Evolutionary conservation across 2,888 invertebrate genomes (phyloP).

Genomic region (Gisinianus flammeolus): DNA sequence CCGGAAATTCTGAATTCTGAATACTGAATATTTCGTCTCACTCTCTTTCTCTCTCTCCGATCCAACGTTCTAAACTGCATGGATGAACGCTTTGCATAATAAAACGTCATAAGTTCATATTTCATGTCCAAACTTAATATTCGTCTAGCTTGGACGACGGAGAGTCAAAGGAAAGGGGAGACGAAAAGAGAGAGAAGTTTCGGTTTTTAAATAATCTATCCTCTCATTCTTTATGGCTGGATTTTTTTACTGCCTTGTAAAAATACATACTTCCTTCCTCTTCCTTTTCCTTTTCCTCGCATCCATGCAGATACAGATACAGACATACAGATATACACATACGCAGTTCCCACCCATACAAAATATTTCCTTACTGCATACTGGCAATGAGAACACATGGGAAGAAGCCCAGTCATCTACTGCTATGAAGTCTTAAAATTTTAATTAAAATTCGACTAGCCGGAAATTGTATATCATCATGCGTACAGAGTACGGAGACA

Average conservation of each 20-base stretch:
- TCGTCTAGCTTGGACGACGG: background rate
- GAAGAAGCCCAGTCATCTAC: too few species aligned
- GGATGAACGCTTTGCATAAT: background rate
- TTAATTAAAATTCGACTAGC: background rate
- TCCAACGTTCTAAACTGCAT: background rate
- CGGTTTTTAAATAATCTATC: constrained; percentile 20
- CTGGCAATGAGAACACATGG: too few species aligned
- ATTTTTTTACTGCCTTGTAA: constrained; percentile 18
- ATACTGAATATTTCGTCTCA: background rate
- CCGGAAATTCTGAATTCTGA: background rate
- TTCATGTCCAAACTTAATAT: background rate
- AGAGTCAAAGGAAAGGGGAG: background rate
- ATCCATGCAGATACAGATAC: too few species aligned
- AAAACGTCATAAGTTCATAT: background rate
- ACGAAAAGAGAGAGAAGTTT: constrained; percentile 4
- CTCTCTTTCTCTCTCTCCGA: background rate
- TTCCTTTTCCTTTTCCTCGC: constrained; percentile 3
- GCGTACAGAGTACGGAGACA: too few species aligned
- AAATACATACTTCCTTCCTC: constrained; percentile 19
- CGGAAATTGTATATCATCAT: background rate
- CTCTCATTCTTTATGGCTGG: constrained; percentile 3
- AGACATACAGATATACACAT: too few species aligned
- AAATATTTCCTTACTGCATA: too few species aligned
- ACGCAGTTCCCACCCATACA: too few species aligned
- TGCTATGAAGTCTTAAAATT: background rate